phyloP scores from a whole-genome alignment of 2,888 invertebrate species.

The Monoplex corrugatus region DNA sequence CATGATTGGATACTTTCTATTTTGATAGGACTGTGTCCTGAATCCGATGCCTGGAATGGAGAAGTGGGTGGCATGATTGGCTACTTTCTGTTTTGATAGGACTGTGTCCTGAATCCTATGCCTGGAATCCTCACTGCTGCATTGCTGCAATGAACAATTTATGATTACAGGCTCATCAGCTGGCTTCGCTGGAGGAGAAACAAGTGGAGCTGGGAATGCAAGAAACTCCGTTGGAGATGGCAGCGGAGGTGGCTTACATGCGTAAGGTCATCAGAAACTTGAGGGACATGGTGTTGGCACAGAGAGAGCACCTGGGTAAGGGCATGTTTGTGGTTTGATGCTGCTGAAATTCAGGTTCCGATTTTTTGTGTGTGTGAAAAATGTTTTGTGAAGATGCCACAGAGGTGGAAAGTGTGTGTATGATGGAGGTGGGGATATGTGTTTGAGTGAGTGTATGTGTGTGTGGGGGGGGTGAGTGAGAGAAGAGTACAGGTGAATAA shows the following conservation, averaged over 20 bases:
- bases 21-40: too few relatives aligned
- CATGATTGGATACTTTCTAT: too few relatives aligned
- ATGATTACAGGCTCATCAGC: slow-evolving; percentile 25
- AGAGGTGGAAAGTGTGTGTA: too few relatives aligned
- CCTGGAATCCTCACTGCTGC: too few relatives aligned
- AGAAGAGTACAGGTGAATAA: neutral
- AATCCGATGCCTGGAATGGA: too few relatives aligned
- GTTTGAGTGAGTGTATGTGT: neutral
- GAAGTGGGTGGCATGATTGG: too few relatives aligned
- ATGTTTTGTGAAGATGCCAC: too few relatives aligned
- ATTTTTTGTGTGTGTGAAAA: neutral
- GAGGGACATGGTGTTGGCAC: slow-evolving; percentile 52
- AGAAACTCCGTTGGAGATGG: neutral
- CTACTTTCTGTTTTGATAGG: too few relatives aligned
- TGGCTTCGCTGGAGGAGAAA: neutral
- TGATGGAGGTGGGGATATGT: too few relatives aligned
- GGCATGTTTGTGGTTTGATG: neutral
- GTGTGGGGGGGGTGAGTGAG: neutral
- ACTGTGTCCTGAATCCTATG: too few relatives aligned
- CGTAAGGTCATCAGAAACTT: slow-evolving; percentile 53
- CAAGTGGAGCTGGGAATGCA: neutral
- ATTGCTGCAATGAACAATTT: too few relatives aligned
- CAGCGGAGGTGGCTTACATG: slow-evolving; percentile 50
- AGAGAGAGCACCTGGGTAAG: slow-evolving; percentile 47
- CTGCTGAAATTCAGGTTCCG: neutral